Evolutionary conservation across 2,113 vertebrate genomes (phyloP).

Genomic region (Noturus placidus): DNA sequence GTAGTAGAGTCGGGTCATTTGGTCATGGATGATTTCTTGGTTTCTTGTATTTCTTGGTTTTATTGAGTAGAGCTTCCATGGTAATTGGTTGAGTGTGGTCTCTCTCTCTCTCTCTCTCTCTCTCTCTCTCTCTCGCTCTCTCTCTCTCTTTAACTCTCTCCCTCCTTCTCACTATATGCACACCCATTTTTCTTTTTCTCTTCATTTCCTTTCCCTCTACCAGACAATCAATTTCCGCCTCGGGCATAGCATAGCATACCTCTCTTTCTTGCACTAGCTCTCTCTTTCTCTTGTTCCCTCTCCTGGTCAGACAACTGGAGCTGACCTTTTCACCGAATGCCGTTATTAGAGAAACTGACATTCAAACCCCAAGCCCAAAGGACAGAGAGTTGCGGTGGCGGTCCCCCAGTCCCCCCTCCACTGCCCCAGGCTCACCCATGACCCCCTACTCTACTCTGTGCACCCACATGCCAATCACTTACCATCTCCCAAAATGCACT

Average conservation of each 20-base stretch:
- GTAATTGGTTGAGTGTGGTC: constrained; percentile 13
- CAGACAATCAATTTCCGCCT: constrained; percentile 74
- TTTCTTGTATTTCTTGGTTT: constrained; percentile 31
- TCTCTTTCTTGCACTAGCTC: constrained; percentile 25
- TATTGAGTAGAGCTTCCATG: constrained; percentile 43
- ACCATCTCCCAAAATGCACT: constrained; percentile 39
- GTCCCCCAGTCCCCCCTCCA: constrained; percentile 37
- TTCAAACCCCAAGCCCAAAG: constrained; percentile 73
- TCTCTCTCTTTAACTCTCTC: constrained; percentile 27
- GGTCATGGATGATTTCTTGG: constrained; percentile 38
- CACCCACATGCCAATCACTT: constrained; percentile 50
- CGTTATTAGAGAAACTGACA: constrained; percentile 79
- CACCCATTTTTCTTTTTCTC: constrained; percentile 69
- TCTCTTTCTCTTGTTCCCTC: constrained; percentile 5
- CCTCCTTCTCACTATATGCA: constrained; percentile 39
- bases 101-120: not conserved
- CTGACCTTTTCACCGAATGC: constrained; percentile 78
- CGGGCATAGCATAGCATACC: constrained; percentile 56
- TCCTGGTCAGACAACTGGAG: constrained; percentile 68
- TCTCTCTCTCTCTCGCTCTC: constrained; percentile 39
- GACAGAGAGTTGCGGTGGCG: constrained; percentile 60
- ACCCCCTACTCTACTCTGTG: constrained; percentile 31
- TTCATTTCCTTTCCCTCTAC: constrained; percentile 69
- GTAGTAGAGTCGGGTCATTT: constrained; percentile 2
- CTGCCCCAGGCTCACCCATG: constrained; percentile 45